Evolutionary conservation across 2,797 vertebrate species (phyloP).

Genomic region (Poeciliopsis infans): DNA sequence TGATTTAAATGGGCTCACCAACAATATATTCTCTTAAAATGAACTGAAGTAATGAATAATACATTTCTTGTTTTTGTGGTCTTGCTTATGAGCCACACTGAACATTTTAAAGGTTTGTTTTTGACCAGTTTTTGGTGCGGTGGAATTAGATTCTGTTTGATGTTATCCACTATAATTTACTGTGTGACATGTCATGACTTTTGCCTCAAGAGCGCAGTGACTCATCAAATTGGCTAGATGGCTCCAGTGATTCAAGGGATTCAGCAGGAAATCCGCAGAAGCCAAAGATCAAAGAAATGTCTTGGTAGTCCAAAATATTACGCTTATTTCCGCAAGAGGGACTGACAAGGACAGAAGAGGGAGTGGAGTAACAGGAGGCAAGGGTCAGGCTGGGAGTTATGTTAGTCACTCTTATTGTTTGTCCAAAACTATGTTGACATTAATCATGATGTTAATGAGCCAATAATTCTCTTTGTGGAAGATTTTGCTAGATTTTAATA

Average conservation of each 20-base stretch:
- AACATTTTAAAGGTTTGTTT: slow-evolving; percentile 66
- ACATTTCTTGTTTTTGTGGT: slow-evolving; percentile 67
- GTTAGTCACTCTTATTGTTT: slow-evolving; percentile 1
- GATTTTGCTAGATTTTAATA: neutral
- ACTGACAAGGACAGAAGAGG: neutral
- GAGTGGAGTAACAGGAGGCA: slow-evolving; percentile 3
- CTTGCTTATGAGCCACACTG: slow-evolving; percentile 43
- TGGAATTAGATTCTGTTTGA: slow-evolving; percentile 61
- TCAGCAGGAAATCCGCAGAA: slow-evolving; percentile 59
- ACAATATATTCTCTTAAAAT: slow-evolving; percentile 68
- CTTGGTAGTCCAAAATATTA: slow-evolving; percentile 22
- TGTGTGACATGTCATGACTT: slow-evolving; percentile 58
- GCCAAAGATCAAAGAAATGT: slow-evolving; percentile 36
- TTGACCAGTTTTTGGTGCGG: slow-evolving; percentile 55
- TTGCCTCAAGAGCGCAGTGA: slow-evolving; percentile 65
- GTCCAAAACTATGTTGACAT: neutral
- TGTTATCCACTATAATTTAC: slow-evolving; percentile 60
- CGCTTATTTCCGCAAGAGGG: slow-evolving; percentile 19
- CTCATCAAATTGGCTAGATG: slow-evolving; percentile 63
- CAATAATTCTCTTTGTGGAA: neutral
- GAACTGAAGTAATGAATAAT: slow-evolving; percentile 52
- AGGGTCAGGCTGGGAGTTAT: slow-evolving; percentile 34
- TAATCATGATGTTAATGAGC: neutral
- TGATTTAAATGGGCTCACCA: slow-evolving; percentile 50
- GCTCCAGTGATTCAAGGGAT: slow-evolving; percentile 63